Percentiles rank a stretch among this genome's conserved stretches.
Conservation (phyloP, 2,797 vertebrate species). For the Emydoidea blandingii region DNA sequence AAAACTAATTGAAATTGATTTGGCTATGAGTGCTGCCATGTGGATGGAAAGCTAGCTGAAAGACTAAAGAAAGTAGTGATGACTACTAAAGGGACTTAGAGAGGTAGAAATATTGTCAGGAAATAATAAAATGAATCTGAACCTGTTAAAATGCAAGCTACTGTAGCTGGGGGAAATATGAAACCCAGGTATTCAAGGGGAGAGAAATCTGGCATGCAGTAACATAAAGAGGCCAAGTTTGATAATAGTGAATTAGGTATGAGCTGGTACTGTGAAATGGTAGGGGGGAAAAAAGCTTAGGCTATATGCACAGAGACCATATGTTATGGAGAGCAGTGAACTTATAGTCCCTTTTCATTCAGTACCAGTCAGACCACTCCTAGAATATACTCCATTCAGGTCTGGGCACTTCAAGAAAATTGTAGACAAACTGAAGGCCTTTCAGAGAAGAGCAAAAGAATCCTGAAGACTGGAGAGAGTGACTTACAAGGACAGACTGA, state of each 20-base stretch:
- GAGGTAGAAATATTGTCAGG: neutral
- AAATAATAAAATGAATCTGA: neutral
- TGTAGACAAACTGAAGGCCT: neutral
- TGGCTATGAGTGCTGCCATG: neutral
- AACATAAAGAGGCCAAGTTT: neutral
- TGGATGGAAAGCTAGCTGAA: neutral
- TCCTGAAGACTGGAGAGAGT: neutral
- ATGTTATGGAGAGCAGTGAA: neutral
- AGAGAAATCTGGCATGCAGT: neutral
- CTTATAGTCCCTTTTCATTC: neutral
- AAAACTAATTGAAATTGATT: neutral
- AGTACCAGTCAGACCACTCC: neutral
- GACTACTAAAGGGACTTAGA: neutral
- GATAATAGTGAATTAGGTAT: neutral
- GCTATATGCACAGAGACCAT: neutral
- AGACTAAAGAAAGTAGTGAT: neutral
- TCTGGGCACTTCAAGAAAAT: neutral
- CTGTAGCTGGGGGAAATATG: neutral
- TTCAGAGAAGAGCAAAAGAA: neutral
- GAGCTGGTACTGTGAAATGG: neutral
- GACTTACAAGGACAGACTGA: neutral
- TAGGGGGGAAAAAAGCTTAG: too few relatives aligned
- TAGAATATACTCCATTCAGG: too few relatives aligned
- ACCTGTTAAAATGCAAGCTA: neutral
- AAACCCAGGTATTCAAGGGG: neutral